These are phyloP conservation scores for Pterostichus madidus DNA, from an alignment of 2,888 invertebrate genomes.

Conservation along the genomic window DNA sequence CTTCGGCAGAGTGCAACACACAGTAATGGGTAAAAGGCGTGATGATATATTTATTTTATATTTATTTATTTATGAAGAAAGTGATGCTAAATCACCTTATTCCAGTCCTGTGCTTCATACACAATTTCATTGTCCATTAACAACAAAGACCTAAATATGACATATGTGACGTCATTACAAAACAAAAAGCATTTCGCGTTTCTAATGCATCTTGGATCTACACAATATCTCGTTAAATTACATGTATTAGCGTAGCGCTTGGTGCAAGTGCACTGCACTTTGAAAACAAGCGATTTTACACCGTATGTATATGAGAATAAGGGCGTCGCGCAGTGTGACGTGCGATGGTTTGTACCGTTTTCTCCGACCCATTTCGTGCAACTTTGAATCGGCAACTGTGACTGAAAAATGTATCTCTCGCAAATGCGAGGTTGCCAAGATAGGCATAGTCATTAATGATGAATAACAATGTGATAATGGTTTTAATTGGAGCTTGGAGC, in stretches of 20 bases:
- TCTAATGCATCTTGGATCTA: background rate
- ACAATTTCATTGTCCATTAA: too few species aligned
- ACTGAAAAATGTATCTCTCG: slow-evolving; percentile 6
- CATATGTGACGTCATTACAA: slow-evolving; percentile 4
- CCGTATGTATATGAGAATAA: slow-evolving; percentile 6
- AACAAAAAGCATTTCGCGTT: background rate
- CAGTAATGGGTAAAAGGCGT: too few species aligned
- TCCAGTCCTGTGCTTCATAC: too few species aligned
- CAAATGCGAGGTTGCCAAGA: background rate
- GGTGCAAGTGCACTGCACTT: slow-evolving; percentile 11
- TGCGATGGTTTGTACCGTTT: slow-evolving; percentile 51
- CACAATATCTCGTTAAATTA: slow-evolving; percentile 13
- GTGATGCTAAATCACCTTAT: too few species aligned
- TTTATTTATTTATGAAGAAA: too few species aligned
- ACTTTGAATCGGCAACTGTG: background rate
- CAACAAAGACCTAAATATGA: slow-evolving; percentile 11
- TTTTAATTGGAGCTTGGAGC: background rate
- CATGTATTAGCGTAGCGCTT: background rate
- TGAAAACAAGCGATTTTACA: background rate
- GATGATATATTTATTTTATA: too few species aligned
- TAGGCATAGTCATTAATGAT: background rate
- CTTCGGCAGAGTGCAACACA: too few species aligned
- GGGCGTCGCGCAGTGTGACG: background rate
- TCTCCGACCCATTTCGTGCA: slow-evolving; percentile 54
- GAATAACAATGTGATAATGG: background rate